Base-by-base conservation (phyloP, 2,888 invertebrate species). In the Sarcophaga variegata region DNA sequence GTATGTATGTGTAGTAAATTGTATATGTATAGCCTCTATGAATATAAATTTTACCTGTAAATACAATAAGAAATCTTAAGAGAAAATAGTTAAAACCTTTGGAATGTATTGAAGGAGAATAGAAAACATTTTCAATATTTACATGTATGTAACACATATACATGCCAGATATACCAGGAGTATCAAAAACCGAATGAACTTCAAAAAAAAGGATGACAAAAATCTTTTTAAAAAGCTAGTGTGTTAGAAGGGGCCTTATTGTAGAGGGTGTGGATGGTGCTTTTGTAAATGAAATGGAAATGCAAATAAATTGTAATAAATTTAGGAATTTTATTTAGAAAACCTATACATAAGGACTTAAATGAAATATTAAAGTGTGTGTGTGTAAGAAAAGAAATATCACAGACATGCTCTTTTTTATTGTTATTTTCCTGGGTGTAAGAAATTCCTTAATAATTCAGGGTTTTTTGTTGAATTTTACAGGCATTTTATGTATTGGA, bases 261-360 rank as follows among this genome's bases (percentile, higher is more conserved):
- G 12, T 17, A 14, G 4, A 54, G 59, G 63, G 12, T n/a, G 4
- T 67, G 17, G 14, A 2, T 22, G n/a, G 4, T 3, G 10, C 3
- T 45, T n/a, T 17, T 11, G 37, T 54, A 27, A 27, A 12, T 2
- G 49, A 4, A 45, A 64, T 64, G 22, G 14, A 66, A 11, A 76
- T 59, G 14, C 47, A 78, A 72, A 47, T 49, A 81, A 80, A 81
- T 64, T 74, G 62, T 81, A 85, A 85, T 81, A 81, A 81, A 69
- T 75, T 78, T 74, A 60, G 8, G 59, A 82, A 72, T 66, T 67
- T 80, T 76, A 76, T 81, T 76, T 81, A 62, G 37, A 64, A 75
- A 77, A 62, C 45, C 77, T 63, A 66, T 76, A 22, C 25, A 63
- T 60, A 66, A 25, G 14, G 54, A 14, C 54, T 12, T 54, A 54